Percentiles rank a stretch among this genome's conserved stretches.
phyloP scores from a whole-genome alignment of 2,797 vertebrate genomes.

The Poeciliopsis infans region DNA sequence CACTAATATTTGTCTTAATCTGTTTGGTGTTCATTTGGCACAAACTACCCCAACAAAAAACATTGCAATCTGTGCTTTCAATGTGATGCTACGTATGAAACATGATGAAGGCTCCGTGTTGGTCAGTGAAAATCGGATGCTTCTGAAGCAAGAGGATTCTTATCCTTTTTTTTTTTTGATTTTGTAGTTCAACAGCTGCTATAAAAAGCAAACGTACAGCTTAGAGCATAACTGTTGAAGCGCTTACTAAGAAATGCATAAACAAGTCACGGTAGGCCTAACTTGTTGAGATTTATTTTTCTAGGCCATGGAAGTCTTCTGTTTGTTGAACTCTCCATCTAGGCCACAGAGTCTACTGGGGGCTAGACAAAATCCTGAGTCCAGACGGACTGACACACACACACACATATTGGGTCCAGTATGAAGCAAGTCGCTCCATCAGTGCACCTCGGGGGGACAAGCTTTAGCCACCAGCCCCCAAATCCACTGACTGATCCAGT shows the following conservation, averaged over 20 bases:
- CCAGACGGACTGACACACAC: slow-evolving; percentile 38
- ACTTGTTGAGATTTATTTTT: slow-evolving; percentile 54
- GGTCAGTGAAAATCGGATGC: not conserved
- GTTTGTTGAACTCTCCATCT: slow-evolving; percentile 60
- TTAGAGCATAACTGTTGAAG: not conserved
- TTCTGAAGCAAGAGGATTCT: not conserved
- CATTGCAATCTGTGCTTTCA: not conserved
- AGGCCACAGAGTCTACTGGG: slow-evolving; percentile 67
- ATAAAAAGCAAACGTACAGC: not conserved
- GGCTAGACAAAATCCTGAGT: slow-evolving; percentile 60
- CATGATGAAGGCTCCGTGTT: not conserved
- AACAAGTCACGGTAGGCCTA: slow-evolving; percentile 13
- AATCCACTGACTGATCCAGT: slow-evolving; percentile 82
- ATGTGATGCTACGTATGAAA: not conserved
- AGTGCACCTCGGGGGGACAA: slow-evolving; percentile 67
- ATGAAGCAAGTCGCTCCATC: slow-evolving; percentile 64
- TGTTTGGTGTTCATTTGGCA: not conserved
- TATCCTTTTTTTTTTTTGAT: not conserved
- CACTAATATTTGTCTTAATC: not conserved
- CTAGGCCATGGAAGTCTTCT: slow-evolving; percentile 60
- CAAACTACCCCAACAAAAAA: not conserved
- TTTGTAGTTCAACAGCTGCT: not conserved
- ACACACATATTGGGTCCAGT: slow-evolving; percentile 44
- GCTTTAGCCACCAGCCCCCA: slow-evolving; percentile 69
- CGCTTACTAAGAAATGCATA: not conserved